Base-by-base conservation (phyloP, 2,113 vertebrate species). In the Cyprinodon brontotheroides region DNA sequence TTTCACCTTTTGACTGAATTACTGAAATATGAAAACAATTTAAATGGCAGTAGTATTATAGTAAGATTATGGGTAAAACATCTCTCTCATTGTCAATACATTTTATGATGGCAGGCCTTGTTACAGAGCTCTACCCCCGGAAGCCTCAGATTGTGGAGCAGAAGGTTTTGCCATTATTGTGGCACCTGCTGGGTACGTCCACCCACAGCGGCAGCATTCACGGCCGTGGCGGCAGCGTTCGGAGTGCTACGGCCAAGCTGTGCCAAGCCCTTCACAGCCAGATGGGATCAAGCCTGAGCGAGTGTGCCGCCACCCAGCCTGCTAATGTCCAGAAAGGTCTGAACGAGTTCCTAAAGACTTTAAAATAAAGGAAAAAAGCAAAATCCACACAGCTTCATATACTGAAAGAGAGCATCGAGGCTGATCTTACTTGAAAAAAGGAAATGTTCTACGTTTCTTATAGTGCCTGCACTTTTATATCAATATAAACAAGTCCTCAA, bases 141-240 rank as follows among this genome's bases (percentile, higher is more conserved):
- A 97, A 95, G 82, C 96, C 96, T 41, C 95, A 95, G 20, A 89
- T 95, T 59, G 96, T 97, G 76, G 96, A 97, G 89, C 96, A 97
- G 81, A 98, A 96, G 78, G 97, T 94, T 7, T 86, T 96, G 10
- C 94, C 90, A 8, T 92, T 98, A 77, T 92, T 98, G 14, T 98
- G 97, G 97, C 95, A 97, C 72, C 96, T 98, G 4, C 92, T 98
- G 81, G 93, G 96, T 20, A 93, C 92, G 50, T 93, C 94, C 75
- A 92, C 91, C 3, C 94, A 92, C 81, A 95, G 96, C 15, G 95
- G 96, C 67, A 94, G 93, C 17, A 65, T 95, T 47, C 95, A 95
- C 7, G 94, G 95, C 60, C 92, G 95, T 0, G 94, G 94, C 0
- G 93, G 95, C 47, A 96, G 94, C 43, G 86, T 96, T 41, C 93